Evolutionary conservation across 1,140 invertebrate genomes (phyloP), one percentile per base, ranked within the genome.

Genomic region (Ectropis grisescens): DNA sequence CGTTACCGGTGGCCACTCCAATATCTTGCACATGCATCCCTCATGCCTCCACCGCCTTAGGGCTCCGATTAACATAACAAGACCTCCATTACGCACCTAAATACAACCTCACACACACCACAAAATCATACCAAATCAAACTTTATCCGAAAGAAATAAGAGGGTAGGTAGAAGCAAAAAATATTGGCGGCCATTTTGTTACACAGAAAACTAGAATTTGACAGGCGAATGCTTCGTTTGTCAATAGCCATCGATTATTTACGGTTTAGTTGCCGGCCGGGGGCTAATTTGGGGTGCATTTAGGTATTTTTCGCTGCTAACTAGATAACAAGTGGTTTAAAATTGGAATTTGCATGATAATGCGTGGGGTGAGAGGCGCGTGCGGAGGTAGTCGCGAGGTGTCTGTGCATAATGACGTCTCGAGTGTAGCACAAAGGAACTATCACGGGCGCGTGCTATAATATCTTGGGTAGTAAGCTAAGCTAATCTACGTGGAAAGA

Each of bases 281-380:
- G 29, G 72, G 76, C 72, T 60, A 76, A 62, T 66, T 56, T 49
- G 48, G 64, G 65, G 58, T 40, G 49, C 31, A 54, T 55, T 54
- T 72, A 70, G 60, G 65, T 71, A 75, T 80, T 81, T 78, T 78
- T 80, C 65, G 66, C 61, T 51, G 41, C 68, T 80, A 81, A 81
- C 72, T 81, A 81, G 68, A 76, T 81, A 81, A 81, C 75, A 74
- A 81, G 72, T 76, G 75, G 70, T 69, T 78, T 74, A 57, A 75
- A 81, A 81, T 81, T 75, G 64, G 61, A 65, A 81, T 81, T 68
- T 81, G 68, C 72, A 81, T 81, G 67, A 75, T 79, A 78, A 76
- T 76, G 58, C 44, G 57, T 33, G 23, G 16, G 16, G 16, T 19
- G 16, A 4, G 16, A 19, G 8, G 16, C n/a, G n/a, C n/a, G n/a